These are phyloP conservation scores for Bradypodion ventrale DNA, from an alignment of 2,797 vertebrate species.

Conservation along the genomic window DNA sequence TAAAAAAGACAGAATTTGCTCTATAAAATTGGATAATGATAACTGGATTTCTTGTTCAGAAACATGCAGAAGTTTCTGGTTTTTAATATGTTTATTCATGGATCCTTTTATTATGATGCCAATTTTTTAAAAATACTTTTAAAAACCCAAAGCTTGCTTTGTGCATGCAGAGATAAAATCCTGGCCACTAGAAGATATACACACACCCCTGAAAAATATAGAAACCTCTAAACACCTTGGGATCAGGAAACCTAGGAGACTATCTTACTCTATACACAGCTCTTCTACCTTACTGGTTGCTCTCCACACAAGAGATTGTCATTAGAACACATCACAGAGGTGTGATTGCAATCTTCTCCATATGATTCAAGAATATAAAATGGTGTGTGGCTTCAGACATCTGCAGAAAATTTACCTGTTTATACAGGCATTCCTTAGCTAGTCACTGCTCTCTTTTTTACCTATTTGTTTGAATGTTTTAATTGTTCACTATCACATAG, in stretches of 20 bases:
- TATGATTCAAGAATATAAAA: neutral
- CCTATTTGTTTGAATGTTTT: neutral
- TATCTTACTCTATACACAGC: too few species aligned
- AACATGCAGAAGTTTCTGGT: neutral
- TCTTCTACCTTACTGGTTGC: too few species aligned
- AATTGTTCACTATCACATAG: neutral
- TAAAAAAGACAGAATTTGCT: neutral
- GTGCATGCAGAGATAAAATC: neutral
- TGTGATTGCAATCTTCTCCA: neutral
- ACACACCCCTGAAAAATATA: neutral
- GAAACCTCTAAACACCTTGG: neutral
- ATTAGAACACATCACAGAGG: neutral
- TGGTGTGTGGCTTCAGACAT: neutral
- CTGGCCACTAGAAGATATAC: neutral
- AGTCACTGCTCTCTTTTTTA: neutral
- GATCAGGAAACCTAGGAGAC: neutral
- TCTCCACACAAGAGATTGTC: too few species aligned
- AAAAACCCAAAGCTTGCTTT: neutral
- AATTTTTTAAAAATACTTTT: neutral
- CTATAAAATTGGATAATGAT: constrained; percentile 5
- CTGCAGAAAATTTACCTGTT: neutral
- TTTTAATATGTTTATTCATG: neutral
- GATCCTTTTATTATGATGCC: neutral
- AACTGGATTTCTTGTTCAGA: neutral
- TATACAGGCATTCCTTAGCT: neutral